phyloP scores from a whole-genome alignment of 2,113 vertebrate genomes.

The Megaleporinus macrocephalus region DNA sequence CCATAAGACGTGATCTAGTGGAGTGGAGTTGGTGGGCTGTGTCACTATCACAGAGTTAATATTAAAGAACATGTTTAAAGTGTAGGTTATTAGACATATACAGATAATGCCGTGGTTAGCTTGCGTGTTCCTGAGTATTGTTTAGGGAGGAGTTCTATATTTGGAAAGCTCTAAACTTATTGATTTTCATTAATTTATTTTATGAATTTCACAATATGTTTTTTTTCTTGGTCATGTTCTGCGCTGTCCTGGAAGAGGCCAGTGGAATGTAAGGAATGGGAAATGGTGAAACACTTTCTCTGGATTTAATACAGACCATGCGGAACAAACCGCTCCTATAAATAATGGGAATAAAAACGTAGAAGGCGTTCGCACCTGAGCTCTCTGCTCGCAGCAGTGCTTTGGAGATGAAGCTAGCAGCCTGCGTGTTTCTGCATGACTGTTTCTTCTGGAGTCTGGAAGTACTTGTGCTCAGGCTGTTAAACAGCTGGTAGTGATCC shows the following conservation, averaged over 20 bases:
- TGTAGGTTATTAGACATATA: too few relatives aligned
- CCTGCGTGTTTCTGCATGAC: background rate
- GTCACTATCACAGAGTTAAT: too few relatives aligned
- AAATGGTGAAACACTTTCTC: constrained; percentile 34
- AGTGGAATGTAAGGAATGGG: constrained; percentile 64
- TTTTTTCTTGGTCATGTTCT: background rate
- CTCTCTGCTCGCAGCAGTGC: constrained; percentile 38
- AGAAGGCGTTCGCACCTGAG: constrained; percentile 56
- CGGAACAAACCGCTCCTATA: constrained; percentile 73
- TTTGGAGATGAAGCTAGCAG: constrained; percentile 17
- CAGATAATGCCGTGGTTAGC: too few relatives aligned
- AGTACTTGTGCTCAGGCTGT: background rate
- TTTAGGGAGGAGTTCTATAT: too few relatives aligned
- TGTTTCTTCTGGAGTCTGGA: background rate
- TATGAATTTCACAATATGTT: background rate
- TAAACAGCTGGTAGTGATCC: background rate
- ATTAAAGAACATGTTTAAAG: too few relatives aligned
- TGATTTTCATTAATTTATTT: background rate
- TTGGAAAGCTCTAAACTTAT: too few relatives aligned
- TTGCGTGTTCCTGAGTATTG: too few relatives aligned
- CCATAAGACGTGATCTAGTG: too few relatives aligned
- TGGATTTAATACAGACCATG: constrained; percentile 75
- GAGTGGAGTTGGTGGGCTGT: too few relatives aligned
- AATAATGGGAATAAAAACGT: constrained; percentile 64
- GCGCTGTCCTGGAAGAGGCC: background rate